Evolutionary conservation across 23 tunicate species (phyloP), one percentile per base, ranked within the genome.

Genomic region (Ciona savignyi): DNA sequence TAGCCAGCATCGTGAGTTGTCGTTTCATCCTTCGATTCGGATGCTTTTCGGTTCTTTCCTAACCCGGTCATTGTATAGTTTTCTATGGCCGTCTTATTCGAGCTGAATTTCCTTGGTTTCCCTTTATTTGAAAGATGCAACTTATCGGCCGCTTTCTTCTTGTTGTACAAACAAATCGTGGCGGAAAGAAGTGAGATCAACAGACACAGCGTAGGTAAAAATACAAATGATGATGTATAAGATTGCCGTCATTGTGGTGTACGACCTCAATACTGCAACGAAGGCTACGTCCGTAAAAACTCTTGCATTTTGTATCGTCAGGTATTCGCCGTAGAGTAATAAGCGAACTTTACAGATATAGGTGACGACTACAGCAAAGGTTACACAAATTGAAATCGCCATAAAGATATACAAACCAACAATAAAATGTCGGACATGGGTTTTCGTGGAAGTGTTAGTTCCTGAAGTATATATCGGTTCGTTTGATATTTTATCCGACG

Each of bases 1-100:
- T 72, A 79, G 30, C 60, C 65, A 3, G 74, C 84, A 23, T 62
- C 30, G 0, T n/a, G 68, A 3, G 4, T 62, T 60, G 25, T 42
- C 56, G 56, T 42, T 42, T 15, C 15, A 9, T 6, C 15, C 15
- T 42, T 42, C 9, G 11, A 15, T 9, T 15, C 15, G 6, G 68
- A 64, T 64, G 68, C 4, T 21, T 64, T 64, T 64, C n/a, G 11
- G 68, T 4, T 25, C 11, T 11, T 15, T 11, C 11, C 27, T 9
- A 25, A 21, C 11, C 9, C 28, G 22, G 22, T 21, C 68, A 25
- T 25, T 6, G 68, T 9, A 9, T 42, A 42, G 15, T 42, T 42
- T 21, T 64, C 28, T 23, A 24, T 23, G 68, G 28, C 68, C 28
- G 68, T 4, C 22, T 64, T 64, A 25, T 24, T 64, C 28, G 68